Evolutionary conservation across 2,797 vertebrate genomes (phyloP), one percentile per base, ranked within the genome.

Genomic region (Cyprinella venusta): DNA sequence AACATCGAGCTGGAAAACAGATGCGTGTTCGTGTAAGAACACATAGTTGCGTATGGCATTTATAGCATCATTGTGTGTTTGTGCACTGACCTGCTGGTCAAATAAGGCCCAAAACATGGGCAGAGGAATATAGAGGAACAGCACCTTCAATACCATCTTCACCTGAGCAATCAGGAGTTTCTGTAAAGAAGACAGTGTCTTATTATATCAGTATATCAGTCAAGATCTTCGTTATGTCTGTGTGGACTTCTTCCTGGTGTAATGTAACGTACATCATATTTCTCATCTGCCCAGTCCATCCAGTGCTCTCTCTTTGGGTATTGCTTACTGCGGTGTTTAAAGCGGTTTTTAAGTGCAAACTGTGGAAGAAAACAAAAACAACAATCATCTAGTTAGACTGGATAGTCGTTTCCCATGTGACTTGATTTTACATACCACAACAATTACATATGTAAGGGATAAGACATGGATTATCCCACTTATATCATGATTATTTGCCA

Each of bases 31-130:
- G 69, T 70, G n/a, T 33, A 19, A 56, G 38, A 24, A 77, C 3
- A 16, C 1, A 26, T 10, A 19, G 5, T 50, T 33, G 4, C 33
- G 19, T 16, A 72, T 5, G 7, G 8, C 8, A 36, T 68, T 70
- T 36, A 33, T 52, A 48, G n/a, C 59, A 21, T 83, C 45, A 76
- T 38, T 80, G 64, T 82, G 54, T 77, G 42, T 21, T 61, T 42
- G n/a, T 10, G 45, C n/a, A 21, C 85, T 93, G 93, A 99, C 98
- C 97, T 99, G 98, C 90, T 99, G 97, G 90, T 99, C 96, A 88
- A 97, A 99, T 77, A 99, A 92, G 0, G 97, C 96, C 98, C 98
- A 99, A 94, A 99, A 99, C 98, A 99, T 98, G 2, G 98, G 98
- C 19, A 99, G 95, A 0, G 98, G 97, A 52, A 98, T 96, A 84